These are phyloP conservation scores for Hypolimnas misippus DNA, from an alignment of 2,888 invertebrate species.

Conservation along the genomic window DNA sequence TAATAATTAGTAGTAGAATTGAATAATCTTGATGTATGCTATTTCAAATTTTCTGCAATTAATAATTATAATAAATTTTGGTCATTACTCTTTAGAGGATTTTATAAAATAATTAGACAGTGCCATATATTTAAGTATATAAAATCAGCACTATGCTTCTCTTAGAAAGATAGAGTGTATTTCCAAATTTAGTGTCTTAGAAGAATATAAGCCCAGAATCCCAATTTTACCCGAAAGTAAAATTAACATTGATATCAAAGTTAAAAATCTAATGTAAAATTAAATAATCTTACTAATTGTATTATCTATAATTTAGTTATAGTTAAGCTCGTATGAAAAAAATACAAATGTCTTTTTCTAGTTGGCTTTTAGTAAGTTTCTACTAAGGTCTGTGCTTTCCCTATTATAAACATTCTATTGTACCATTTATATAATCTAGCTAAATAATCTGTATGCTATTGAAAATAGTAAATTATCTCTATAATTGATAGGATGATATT, in stretches of 20 bases:
- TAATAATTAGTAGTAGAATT: background rate
- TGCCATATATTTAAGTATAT: conserved; percentile 18
- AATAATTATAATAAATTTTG: no score
- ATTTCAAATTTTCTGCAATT: background rate
- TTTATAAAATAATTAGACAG: background rate
- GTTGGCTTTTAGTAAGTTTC: background rate
- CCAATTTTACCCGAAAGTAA: no score
- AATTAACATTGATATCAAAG: no score
- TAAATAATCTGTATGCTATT: background rate
- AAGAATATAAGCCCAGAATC: no score
- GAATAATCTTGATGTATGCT: background rate
- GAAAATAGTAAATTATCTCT: no score
- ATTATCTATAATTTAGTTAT: no score
- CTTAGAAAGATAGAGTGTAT: background rate
- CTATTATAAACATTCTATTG: background rate
- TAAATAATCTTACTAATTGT: no score
- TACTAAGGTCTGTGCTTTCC: background rate
- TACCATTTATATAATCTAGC: background rate
- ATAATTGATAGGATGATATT: no score
- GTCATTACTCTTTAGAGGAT: background rate
- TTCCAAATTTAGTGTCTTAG: no score
- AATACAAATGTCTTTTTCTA: no score
- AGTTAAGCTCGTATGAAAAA: no score
- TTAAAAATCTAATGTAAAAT: no score
- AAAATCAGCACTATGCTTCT: background rate